phyloP scores from a whole-genome alignment of 1,140 invertebrate genomes.

The Drosophila erecta region DNA sequence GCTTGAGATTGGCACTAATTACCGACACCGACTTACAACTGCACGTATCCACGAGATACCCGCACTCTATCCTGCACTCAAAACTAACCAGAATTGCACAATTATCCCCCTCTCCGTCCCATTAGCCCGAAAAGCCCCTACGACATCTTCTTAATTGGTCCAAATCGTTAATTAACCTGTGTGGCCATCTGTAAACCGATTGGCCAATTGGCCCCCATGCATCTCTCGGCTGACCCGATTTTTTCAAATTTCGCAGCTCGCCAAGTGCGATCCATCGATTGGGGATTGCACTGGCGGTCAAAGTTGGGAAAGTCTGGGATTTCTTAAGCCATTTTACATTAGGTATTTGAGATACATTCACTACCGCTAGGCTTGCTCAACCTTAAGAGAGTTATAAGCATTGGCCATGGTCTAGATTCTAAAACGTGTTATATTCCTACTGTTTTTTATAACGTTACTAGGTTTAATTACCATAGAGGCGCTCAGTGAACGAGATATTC shows the following conservation, averaged over 20 bases:
- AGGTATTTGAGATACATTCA: no score
- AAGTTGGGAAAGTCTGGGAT: background rate
- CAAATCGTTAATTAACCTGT: constrained; percentile 78
- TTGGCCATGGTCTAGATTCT: no score
- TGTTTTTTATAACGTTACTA: no score
- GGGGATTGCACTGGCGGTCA: constrained; percentile 8
- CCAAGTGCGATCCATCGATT: constrained; percentile 26
- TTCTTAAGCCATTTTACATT: background rate
- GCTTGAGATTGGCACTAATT: constrained; percentile 26
- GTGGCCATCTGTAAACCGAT: constrained; percentile 71
- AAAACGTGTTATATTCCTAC: no score
- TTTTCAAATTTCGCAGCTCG: constrained; percentile 39
- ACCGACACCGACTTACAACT: constrained; percentile 31
- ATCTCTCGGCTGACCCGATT: constrained; percentile 67
- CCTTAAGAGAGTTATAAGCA: no score
- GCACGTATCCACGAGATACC: constrained; percentile 27
- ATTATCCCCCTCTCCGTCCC: background rate
- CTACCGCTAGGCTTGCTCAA: no score
- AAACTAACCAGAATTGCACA: constrained; percentile 45
- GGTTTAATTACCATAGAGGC: no score
- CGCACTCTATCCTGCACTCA: constrained; percentile 20
- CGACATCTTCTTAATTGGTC: constrained; percentile 61
- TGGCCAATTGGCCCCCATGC: constrained; percentile 76
- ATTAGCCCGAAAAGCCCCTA: background rate
- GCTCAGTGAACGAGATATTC: no score